A percentile compares a stretch with the other conserved stretches of the same genome.
These are phyloP conservation scores for Pseudococcus viburni DNA, from an alignment of 2,888 invertebrate genomes.

Conservation along the genomic window DNA sequence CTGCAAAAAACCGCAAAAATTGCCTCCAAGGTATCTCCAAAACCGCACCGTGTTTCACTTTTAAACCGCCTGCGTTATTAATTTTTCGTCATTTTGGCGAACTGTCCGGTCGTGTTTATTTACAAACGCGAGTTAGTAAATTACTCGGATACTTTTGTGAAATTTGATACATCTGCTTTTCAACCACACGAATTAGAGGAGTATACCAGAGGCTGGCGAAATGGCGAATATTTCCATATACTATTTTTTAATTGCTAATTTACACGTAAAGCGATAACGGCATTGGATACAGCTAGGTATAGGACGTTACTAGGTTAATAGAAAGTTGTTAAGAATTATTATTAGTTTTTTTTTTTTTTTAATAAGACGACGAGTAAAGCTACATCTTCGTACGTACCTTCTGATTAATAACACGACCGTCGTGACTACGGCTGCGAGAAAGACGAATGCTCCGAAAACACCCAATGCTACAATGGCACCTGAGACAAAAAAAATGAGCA, in stretches of 20 bases:
- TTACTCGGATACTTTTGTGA: background rate
- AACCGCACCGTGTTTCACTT: conserved; percentile 4
- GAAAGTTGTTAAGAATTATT: conserved; percentile 47
- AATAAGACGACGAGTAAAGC: background rate
- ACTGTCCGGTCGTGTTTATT: background rate
- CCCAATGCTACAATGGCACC: conserved; percentile 90
- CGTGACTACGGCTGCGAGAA: conserved; percentile 89
- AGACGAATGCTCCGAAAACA: conserved; percentile 91
- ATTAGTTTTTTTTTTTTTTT: background rate
- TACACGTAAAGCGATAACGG: conserved; percentile 55
- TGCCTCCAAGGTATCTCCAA: background rate
- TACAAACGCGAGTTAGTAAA: conserved; percentile 8
- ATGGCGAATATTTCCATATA: background rate
- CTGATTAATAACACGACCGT: conserved; percentile 89
- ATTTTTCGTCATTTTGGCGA: background rate
- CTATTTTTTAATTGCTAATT: conserved; percentile 44
- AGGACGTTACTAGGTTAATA: conserved; percentile 28
- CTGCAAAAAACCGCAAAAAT: background rate
- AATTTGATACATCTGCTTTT: conserved; percentile 3
- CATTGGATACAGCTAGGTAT: conserved; percentile 33
- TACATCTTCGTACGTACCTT: conserved; percentile 77
- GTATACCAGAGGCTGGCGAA: background rate
- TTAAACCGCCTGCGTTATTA: background rate
- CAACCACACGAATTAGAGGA: background rate
- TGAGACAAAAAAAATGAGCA: conserved; percentile 68